Evolutionary conservation across 2,888 invertebrate genomes (phyloP), one percentile per base, ranked within the genome.

Genomic region (Melieria picta): DNA sequence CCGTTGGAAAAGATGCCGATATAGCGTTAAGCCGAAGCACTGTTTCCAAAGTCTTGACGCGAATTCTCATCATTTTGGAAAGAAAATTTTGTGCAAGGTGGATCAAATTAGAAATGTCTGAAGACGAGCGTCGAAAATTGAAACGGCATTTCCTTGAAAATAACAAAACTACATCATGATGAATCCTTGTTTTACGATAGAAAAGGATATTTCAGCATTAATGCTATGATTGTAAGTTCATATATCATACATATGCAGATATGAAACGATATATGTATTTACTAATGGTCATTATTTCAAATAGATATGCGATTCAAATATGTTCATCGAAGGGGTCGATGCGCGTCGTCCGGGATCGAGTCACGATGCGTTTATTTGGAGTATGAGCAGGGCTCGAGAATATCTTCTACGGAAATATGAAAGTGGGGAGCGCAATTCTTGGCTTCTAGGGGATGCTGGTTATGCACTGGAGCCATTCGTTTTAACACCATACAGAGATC

Each of bases 401-500:
- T 58, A 7, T 50, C 50, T 13, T 63, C 63, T 50, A n/a, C 48
- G 10, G 4, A 30, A 50, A 69, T 74, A 67, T 66, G 55, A 71
- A 9, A 13, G 5, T 5, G 55, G 73, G 13, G 70, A n/a, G 3
- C 69, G 65, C 11, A 65, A 55, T 7, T 46, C 45, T 50, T 58
- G 45, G n/a, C 47, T 71, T 13, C 60, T 66, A 52, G 75, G 72
- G 11, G 72, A 74, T 65, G 63, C 45, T n/a, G 70, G 72, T 3
- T 73, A 73, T 68, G 63, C 48, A 4, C 55, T 73, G 13, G 68
- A 73, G 10, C 61, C 69, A 10, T 72, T 71, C 57, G 45, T 73
- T 16, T 47, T 73, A 57, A 71, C 69, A 42, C 72, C 69, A 5
- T 74, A 71, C 47, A 62, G 75, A 58, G 46, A 43, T 16, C 30